phyloP scores from a whole-genome alignment of 2,797 vertebrate species.

The Falco novaeseelandiae region DNA sequence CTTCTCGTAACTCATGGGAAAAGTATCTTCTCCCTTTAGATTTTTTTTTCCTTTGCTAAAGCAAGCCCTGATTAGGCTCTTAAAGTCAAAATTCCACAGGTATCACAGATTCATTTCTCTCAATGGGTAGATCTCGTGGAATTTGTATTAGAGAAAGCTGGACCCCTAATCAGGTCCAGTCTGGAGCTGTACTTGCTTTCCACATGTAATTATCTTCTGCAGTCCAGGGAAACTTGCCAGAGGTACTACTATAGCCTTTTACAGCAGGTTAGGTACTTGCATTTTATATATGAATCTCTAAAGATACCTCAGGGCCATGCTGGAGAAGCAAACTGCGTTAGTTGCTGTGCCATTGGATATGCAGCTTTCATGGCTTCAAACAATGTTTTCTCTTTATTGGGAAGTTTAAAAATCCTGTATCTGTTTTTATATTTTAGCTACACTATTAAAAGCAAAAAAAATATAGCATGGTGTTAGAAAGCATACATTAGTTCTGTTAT shows the following conservation, averaged over 20 bases:
- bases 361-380: background rate
- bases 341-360: background rate
- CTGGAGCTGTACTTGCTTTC: background rate
- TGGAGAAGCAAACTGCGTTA: background rate
- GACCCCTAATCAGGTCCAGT: background rate
- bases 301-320: background rate
- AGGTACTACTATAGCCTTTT: constrained; percentile 4
- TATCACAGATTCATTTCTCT: background rate
- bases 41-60: background rate
- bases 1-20: background rate
- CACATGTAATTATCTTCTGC: background rate
- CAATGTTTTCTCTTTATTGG: background rate
- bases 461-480: background rate
- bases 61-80: background rate
- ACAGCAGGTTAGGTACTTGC: background rate
- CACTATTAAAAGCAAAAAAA: background rate
- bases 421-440: background rate
- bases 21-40: background rate
- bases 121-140: background rate
- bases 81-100: background rate
- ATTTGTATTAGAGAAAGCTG: background rate
- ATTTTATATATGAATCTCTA: background rate
- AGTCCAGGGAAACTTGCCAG: background rate
- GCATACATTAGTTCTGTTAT: background rate
- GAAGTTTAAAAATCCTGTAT: background rate